A percentile compares a stretch with the other conserved stretches of the same genome.
Evolutionary conservation across 2,888 invertebrate species (phyloP).

Genomic region (Temnothorax ravouxi): DNA sequence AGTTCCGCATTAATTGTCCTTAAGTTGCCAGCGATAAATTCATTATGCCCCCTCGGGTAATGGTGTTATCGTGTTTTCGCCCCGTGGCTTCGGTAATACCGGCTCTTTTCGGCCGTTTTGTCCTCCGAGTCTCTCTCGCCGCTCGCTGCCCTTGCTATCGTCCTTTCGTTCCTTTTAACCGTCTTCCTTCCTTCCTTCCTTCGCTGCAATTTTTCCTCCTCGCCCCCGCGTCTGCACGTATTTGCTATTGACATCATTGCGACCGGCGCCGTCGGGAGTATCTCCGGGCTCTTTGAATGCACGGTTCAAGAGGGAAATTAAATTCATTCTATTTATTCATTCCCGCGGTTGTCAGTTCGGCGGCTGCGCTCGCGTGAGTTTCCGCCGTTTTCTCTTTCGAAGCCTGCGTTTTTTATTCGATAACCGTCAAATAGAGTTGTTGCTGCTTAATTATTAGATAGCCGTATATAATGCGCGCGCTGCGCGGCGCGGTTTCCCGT

Average conservation of each 20-base stretch:
- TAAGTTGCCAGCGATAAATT: conserved; percentile 80
- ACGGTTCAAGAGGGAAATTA: conserved; percentile 75
- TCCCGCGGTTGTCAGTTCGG: conserved; percentile 57
- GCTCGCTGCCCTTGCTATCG: background rate
- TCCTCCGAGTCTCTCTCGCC: conserved; percentile 30
- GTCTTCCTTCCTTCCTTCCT: conserved; percentile 16
- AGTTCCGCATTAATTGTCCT: conserved; percentile 79
- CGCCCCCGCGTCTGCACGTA: conserved; percentile 38
- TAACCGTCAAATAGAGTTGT: conserved; percentile 45
- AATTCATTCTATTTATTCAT: conserved; percentile 74
- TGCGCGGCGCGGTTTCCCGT: background rate
- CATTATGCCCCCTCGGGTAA: conserved; percentile 75
- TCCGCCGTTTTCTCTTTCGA: conserved; percentile 44
- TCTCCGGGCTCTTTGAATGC: conserved; percentile 65
- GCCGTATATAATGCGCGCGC: background rate
- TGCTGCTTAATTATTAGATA: conserved; percentile 50
- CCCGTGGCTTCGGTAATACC: conserved; percentile 63
- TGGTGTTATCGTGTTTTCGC: conserved; percentile 80
- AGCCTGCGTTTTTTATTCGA: conserved; percentile 57
- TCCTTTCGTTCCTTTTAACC: background rate
- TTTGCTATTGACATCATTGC: conserved; percentile 66
- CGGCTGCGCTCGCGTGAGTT: conserved; percentile 42
- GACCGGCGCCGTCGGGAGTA: conserved; percentile 52
- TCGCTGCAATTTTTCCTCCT: conserved; percentile 62
- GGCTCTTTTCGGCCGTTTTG: conserved; percentile 54